phyloP scores from a whole-genome alignment of 2,797 vertebrate genomes.

The Falco berigora region DNA sequence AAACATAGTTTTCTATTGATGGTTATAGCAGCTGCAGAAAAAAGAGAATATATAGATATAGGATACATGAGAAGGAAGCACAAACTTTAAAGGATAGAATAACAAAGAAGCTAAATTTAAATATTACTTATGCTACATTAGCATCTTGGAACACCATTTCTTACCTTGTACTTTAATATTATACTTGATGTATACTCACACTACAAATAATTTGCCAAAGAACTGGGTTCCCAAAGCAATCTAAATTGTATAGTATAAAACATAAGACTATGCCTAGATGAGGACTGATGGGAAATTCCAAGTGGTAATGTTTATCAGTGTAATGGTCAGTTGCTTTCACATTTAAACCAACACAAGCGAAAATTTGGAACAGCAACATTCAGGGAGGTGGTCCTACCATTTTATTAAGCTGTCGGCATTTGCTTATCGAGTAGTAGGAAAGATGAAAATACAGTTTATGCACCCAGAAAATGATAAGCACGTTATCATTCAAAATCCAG shows the following conservation, averaged over 20 bases:
- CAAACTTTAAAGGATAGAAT: not conserved
- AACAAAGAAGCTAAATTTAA: not conserved
- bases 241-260: not conserved
- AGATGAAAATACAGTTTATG: not conserved
- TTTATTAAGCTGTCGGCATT: not conserved
- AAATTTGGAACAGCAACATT: not conserved
- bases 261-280: not conserved
- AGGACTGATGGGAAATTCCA: not conserved
- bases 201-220: not conserved
- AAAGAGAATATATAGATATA: not conserved
- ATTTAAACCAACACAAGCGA: not conserved
- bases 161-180: not conserved
- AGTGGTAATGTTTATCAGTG: not conserved
- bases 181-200: not conserved
- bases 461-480: not conserved
- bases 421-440: not conserved
- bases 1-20: not conserved
- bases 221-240: not conserved
- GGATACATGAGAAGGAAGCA: not conserved
- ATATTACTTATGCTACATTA: not conserved
- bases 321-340: not conserved
- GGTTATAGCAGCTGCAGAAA: not conserved
- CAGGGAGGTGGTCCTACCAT: not conserved
- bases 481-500: not conserved
- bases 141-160: rapidly evolving